Conservation (phyloP, 1,140 invertebrate genomes). For the Temnothorax longispinosus region DNA sequence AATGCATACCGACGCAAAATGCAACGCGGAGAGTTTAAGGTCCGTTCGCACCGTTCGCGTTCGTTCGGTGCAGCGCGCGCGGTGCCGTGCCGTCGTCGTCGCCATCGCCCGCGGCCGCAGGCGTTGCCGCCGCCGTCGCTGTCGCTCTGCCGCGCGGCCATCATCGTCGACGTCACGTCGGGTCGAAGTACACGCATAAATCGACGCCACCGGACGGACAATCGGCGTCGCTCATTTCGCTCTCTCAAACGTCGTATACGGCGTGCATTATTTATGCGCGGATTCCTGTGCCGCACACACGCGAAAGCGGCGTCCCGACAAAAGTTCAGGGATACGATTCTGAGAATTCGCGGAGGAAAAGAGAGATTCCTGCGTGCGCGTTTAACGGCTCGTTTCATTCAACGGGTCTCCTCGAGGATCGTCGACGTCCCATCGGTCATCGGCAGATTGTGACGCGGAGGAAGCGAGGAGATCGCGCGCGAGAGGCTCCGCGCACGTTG, state of each 20-base stretch:
- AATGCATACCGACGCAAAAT: constrained; percentile 44
- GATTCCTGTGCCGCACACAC: background rate
- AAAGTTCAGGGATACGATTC: constrained; percentile 56
- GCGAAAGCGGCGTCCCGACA: constrained; percentile 22
- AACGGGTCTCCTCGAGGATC: background rate
- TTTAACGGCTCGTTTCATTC: constrained; percentile 24
- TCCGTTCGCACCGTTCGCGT: constrained; percentile 16
- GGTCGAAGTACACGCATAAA: constrained; percentile 62
- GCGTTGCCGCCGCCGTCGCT: background rate
- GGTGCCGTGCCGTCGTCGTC: background rate
- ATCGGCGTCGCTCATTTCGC: constrained; percentile 47
- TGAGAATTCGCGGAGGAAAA: constrained; percentile 19
- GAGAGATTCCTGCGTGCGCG: background rate
- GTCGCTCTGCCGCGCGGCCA: background rate
- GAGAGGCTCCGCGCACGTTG: background rate
- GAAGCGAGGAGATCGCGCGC: background rate
- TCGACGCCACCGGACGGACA: constrained; percentile 49
- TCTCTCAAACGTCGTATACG: constrained; percentile 23
- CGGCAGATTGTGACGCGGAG: background rate
- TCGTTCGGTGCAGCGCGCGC: background rate
- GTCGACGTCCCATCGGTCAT: constrained; percentile 1
- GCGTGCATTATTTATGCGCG: constrained; percentile 49
- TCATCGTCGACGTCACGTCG: constrained; percentile 46
- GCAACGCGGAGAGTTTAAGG: constrained; percentile 39
- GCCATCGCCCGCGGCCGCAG: background rate